Evolutionary conservation across 2,888 invertebrate genomes (phyloP), one percentile per base, ranked within the genome.

Genomic region (Bibio marci): DNA sequence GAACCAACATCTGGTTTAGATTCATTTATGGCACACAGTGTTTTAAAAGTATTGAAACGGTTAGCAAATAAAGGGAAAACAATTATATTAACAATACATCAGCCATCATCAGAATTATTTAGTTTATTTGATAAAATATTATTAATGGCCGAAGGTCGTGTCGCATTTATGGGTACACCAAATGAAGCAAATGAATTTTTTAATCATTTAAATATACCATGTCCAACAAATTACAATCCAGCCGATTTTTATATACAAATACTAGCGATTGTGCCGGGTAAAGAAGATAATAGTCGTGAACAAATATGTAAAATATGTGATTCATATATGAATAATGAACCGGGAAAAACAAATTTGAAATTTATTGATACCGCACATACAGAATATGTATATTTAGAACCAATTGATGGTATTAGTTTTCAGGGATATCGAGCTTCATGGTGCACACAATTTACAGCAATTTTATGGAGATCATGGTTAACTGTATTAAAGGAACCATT

Each of bases 1-100:
- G 97, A 97, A 53, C 95, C 95, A 0, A 97, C 95, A 0, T 92
- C 92, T 0, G 92, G 95, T 2, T 65, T 97, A 41, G 97, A 97
- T 60, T 91, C 94, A 0, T 94, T 85, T 53, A 95, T 94, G 90
- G 95, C 97, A 0, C 80, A 86, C 54, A 91, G 83, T 58, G 88
- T 95, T 3, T 76, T 91, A 14, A 78, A 81, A 58, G 80, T 83
- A 36, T 62, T 83, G 31, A 82, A 80, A 59, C 70, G 73, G 30
- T 60, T 83, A 41, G 76, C 82, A 2, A 72, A 72, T 50, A 78
- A 76, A 49, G 88, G 91, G 18, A 90, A 88, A 64, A 91, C 91
- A 0, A 79, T 94, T 39, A 71, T 94, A 18, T 79, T 83, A 52
- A 94, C 94, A 1, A 87, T 95, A 45, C 95, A 95, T 64, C 95